These are phyloP conservation scores for Orthonyx spaldingii DNA, from an alignment of 2,113 vertebrate genomes.

Conservation along the genomic window DNA sequence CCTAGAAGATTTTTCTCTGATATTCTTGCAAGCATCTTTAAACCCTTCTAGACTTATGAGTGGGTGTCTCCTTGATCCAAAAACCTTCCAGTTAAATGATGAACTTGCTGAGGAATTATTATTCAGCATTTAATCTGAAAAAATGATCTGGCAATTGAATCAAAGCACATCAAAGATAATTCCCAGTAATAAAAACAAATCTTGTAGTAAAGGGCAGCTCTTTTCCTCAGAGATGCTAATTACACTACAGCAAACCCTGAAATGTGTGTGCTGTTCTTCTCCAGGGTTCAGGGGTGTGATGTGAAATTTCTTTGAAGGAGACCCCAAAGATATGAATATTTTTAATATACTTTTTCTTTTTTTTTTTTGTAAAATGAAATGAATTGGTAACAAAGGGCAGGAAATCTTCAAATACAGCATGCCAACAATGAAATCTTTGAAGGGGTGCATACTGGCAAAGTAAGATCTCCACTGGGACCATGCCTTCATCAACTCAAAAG, in stretches of 20 bases:
- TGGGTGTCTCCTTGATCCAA: background rate
- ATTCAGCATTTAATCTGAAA: conserved; percentile 35
- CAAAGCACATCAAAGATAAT: conserved; percentile 30
- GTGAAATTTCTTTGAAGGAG: conserved; percentile 45
- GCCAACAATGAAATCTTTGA: conserved; percentile 66
- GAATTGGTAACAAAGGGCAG: conserved; percentile 33
- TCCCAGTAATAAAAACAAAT: conserved; percentile 21
- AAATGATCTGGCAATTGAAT: conserved; percentile 34
- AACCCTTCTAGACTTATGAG: background rate
- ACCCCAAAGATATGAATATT: conserved; percentile 1
- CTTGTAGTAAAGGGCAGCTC: background rate
- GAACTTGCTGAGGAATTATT: conserved; percentile 2
- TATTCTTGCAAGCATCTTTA: background rate
- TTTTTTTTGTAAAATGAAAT: conserved; percentile 18
- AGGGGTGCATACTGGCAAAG: conserved; percentile 9
- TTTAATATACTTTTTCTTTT: background rate
- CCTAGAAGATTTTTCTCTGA: background rate
- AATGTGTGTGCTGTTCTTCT: background rate
- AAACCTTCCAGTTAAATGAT: background rate
- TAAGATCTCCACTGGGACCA: conserved; percentile 47
- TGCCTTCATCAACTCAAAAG: conserved; percentile 58
- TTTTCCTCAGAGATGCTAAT: conserved; percentile 43
- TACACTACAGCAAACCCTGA: background rate
- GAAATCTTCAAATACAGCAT: conserved; percentile 53
- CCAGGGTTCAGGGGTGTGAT: background rate